Percentiles rank a stretch among this genome's conserved stretches.
These are phyloP conservation scores for Rapana venosa DNA, from an alignment of 2,888 invertebrate genomes.

Conservation along the genomic window DNA sequence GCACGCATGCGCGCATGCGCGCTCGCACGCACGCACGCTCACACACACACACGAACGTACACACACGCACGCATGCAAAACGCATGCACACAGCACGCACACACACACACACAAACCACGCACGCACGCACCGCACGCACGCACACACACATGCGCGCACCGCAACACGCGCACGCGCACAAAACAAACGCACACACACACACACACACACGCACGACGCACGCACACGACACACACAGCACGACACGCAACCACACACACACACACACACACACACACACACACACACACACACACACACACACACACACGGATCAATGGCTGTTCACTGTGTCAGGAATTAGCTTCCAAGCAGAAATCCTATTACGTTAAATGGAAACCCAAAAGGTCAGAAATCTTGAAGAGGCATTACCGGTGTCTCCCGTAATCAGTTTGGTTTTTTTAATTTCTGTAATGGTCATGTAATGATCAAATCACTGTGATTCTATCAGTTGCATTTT, in stretches of 20 bases:
- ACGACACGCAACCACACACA: background rate
- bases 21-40: background rate
- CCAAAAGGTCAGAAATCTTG: too few species aligned
- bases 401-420: too few species aligned
- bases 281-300: background rate
- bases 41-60: background rate
- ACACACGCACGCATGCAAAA: background rate
- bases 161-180: background rate
- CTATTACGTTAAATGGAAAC: too few species aligned
- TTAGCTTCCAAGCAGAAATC: too few species aligned
- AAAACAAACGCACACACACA: background rate
- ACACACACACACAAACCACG: background rate
- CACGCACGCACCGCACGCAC: background rate
- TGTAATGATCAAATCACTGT: too few species aligned
- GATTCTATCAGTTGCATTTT: too few species aligned
- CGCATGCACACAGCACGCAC: background rate
- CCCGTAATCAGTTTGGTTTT: too few species aligned
- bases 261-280: conserved; percentile 1
- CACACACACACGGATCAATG: background rate
- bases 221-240: background rate
- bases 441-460: too few species aligned
- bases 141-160: background rate
- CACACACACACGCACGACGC: background rate
- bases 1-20: background rate
- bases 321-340: too few species aligned